Percentiles rank a stretch among this genome's conserved stretches.
These are phyloP conservation scores for Ameiurus melas DNA, from an alignment of 2,113 vertebrate species.

Conservation along the genomic window DNA sequence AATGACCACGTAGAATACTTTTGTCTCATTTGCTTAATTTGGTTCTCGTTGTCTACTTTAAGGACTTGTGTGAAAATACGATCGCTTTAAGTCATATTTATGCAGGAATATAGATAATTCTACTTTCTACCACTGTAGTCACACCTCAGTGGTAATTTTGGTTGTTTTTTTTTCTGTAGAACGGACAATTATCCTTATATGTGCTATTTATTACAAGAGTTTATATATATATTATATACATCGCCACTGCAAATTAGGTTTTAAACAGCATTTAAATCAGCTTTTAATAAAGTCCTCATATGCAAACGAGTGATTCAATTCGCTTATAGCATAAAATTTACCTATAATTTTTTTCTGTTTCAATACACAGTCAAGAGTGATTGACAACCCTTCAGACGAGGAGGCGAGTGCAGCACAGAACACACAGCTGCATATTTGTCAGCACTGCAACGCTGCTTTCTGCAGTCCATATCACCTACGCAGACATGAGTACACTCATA, in stretches of 20 bases:
- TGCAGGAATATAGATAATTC: no score
- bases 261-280: not conserved
- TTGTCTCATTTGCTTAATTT: no score
- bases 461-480: constrained; percentile 95
- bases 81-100: no score
- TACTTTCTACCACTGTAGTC: no score
- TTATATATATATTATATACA: not conserved
- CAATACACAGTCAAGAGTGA: constrained; percentile 71
- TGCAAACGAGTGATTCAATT: not conserved
- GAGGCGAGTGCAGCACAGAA: constrained; percentile 82
- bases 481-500: constrained; percentile 96
- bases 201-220: not conserved
- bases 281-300: not conserved
- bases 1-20: no score
- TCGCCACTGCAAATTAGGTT: not conserved
- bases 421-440: constrained; percentile 91
- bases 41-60: no score
- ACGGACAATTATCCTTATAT: not conserved
- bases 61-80: no score
- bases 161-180: not conserved
- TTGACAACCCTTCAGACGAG: constrained; percentile 63
- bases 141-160: not conserved
- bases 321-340: not conserved
- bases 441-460: constrained; percentile 92
- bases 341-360: constrained; percentile 11